Percentiles rank a stretch among this genome's conserved stretches.
Conservation (phyloP, 2,888 invertebrate genomes). For the Caenorhabditis sp. region DNA sequence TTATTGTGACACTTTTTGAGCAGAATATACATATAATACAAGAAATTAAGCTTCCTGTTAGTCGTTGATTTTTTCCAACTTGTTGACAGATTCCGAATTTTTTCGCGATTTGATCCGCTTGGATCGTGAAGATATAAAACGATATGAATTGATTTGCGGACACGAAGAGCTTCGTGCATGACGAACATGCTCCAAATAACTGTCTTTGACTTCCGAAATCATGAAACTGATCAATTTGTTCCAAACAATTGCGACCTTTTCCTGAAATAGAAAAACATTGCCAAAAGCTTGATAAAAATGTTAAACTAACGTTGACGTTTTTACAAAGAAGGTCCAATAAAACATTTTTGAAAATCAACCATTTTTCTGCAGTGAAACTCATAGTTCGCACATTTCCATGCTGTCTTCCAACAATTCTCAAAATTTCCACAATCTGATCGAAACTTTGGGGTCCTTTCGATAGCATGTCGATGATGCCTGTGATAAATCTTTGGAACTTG, state of each 20-base stretch:
- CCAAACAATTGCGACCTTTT: slow-evolving; percentile 59
- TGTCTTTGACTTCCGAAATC: slow-evolving; percentile 68
- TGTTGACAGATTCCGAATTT: slow-evolving; percentile 38
- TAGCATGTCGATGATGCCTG: slow-evolving; percentile 60
- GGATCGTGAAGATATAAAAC: slow-evolving; percentile 36
- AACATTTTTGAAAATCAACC: slow-evolving; percentile 67
- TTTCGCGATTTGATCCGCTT: slow-evolving; percentile 31
- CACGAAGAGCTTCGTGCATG: slow-evolving; percentile 64
- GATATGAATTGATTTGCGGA: slow-evolving; percentile 52
- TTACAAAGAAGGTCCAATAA: slow-evolving; percentile 57
- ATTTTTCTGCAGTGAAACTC: slow-evolving; percentile 66
- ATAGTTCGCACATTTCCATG: slow-evolving; percentile 65
- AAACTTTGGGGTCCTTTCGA: slow-evolving; percentile 52
- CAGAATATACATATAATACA: background rate
- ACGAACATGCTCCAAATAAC: slow-evolving; percentile 64
- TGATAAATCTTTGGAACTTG: slow-evolving; percentile 65
- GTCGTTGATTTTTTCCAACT: slow-evolving; percentile 10
- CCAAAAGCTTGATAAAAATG: background rate
- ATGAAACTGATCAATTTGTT: slow-evolving; percentile 63
- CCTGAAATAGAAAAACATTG: slow-evolving; percentile 31
- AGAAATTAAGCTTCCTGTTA: background rate
- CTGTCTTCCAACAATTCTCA: slow-evolving; percentile 65
- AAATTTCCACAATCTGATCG: slow-evolving; percentile 49
- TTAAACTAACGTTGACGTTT: slow-evolving; percentile 36
- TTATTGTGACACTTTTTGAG: slow-evolving; percentile 10